Base-by-base conservation (phyloP, 2,797 vertebrate genomes). In the Sparus aurata region DNA sequence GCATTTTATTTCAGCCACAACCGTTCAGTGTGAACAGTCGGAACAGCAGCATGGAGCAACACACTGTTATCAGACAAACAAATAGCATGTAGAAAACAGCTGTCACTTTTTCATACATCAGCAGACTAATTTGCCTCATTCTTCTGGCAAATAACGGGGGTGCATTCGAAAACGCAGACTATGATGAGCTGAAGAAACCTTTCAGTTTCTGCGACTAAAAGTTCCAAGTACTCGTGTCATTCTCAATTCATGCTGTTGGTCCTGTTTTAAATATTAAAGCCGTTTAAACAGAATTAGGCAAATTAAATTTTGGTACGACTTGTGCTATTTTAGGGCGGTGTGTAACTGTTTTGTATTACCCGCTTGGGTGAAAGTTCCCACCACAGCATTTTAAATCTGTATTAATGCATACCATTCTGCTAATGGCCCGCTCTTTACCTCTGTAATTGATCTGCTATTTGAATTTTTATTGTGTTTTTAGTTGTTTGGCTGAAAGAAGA, bases 401-500 rank as follows among this genome's bases (percentile, higher is more conserved):
- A 73, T 84, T 79, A 77, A 81, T 83, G 77, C 72, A 62, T 73
- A 69, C 43, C 69, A 74, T 81, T 87, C 54, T 12, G 45, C 64
- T 86, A 79, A 88, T 76, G 73, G 59, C 17, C 47, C 43, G 60
- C 72, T 30, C 69, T 81, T 83, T 83, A 65, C 62, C 61, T 62
- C 34, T 5, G n/a, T 47, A 57, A 75, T 83, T 63, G 38, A 73
- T 78, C 4, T 2, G 47, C 77, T 12, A 30, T 88, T 77, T 80
- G 50, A 80, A 83, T 80, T 78, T 86, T 62, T 69, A 85, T 88
- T 77, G 65, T 82, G 64, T 77, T 81, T 87, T 73, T 64, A 77
- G 47, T 55, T 84, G 58, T 83, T 84, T 78, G 41, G 64, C 50
- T 22, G 34, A 74, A 73, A 68, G 22, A 38, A 68, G 25, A 25